Percentiles rank a stretch among this genome's conserved stretches.
These are phyloP conservation scores for Phalangium opilio DNA, from an alignment of 2,888 invertebrate species.

Conservation along the genomic window DNA sequence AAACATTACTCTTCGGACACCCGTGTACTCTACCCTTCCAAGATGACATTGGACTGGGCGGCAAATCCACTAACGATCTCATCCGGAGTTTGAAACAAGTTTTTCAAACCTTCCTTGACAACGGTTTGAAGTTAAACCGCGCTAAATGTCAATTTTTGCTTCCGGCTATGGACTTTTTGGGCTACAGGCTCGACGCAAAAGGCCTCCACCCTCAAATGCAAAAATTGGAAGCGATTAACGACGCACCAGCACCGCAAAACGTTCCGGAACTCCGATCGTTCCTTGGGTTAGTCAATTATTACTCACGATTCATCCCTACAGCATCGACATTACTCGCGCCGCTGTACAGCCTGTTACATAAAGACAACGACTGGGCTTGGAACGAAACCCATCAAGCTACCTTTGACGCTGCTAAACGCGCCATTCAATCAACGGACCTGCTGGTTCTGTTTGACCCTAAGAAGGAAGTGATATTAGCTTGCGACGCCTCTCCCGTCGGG, in stretches of 20 bases:
- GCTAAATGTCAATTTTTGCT: conserved; percentile 4
- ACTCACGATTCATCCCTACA: conserved; percentile 23
- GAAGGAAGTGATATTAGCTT: conserved; percentile 25
- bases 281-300: conserved; percentile 24
- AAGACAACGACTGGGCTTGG: conserved; percentile 18
- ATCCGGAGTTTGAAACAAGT: too few species aligned
- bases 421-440: conserved; percentile 20
- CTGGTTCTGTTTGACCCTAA: conserved; percentile 26
- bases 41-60: neutral
- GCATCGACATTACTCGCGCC: conserved; percentile 20
- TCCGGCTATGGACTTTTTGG: conserved; percentile 22
- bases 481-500: conserved; percentile 29
- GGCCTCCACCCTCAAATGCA: conserved; percentile 19
- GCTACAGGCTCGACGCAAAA: conserved; percentile 18
- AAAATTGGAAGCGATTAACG: conserved; percentile 22
- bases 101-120: too few species aligned
- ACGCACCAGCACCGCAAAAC: conserved; percentile 22
- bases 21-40: too few species aligned
- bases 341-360: conserved; percentile 19
- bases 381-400: conserved; percentile 15
- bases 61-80: too few species aligned
- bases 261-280: conserved; percentile 22
- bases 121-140: too few species aligned
- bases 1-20: neutral
- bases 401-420: conserved; percentile 19